Base-by-base conservation (phyloP, 2,888 invertebrate species). In the Strigamia crassipes region DNA sequence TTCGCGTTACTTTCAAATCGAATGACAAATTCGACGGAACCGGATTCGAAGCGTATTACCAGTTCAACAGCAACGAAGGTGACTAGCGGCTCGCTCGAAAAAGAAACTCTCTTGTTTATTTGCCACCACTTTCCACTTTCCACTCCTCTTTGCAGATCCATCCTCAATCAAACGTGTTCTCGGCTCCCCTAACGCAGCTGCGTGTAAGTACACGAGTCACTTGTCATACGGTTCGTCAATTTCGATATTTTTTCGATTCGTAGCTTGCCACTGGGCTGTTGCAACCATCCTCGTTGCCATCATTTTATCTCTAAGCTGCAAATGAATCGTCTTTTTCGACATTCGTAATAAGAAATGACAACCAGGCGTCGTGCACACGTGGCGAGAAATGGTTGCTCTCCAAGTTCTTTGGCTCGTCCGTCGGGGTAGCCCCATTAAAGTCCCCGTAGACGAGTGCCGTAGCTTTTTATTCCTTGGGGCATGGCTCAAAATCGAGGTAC, bases 11-110 rank as follows among this genome's bases (percentile, higher is more conserved):
- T 6, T 97, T 99, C 89, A 91, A 94, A 86, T 96, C 97, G 5
- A 98, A 99, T 88, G 95, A 96, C 87, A 91, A 96, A 84, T 93
- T 96, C 85, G 97, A 99, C 87, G 96, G 94, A 73, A 95, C 94
- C 38, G 98, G 98, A 78, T 99, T 99, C 89, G 94, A 94, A 86
- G 97, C 96, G 12, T 92, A 93, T 84, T 98, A 95, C 89, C 93
- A 94, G 86, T 97, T 97, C 89, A 88, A 80, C 78, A 82, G 83
- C 78, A 31, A 82, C 77, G 83, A 78, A 80, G 83, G 83, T 82
- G 73, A 23, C 31, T 73, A 27, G 31, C 73, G 31, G 31, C 27
- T 73, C 73, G 73, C 31, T 73, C 73, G 73, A 27, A 27, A 2
- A 56, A n/a, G n/a, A n/a, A n/a, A n/a, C n/a, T 1, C 27, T 73